Percentiles rank a stretch among this genome's conserved stretches.
Evolutionary conservation across 2,888 invertebrate genomes (phyloP).

Genomic region (Keiferia lycopersicella): DNA sequence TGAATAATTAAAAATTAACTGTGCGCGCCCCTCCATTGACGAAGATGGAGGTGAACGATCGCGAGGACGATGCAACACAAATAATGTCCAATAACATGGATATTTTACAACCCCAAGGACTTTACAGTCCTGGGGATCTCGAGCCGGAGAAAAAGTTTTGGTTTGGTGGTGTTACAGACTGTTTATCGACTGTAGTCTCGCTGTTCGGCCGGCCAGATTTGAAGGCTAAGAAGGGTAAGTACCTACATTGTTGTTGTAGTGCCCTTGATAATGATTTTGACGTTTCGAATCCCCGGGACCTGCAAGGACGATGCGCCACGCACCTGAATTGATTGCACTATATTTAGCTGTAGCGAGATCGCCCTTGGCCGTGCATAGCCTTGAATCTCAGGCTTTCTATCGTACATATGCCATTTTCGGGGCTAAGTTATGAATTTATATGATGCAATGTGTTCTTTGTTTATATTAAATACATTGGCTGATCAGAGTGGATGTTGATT

Average conservation of each 20-base stretch:
- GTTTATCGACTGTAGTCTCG: slow-evolving; percentile 93
- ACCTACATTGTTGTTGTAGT: neutral
- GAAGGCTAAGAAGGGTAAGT: slow-evolving; percentile 83
- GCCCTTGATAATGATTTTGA: slow-evolving; percentile 5
- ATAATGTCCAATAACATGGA: slow-evolving; percentile 31
- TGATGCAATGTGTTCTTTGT: no score
- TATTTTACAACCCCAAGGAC: slow-evolving; percentile 35
- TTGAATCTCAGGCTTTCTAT: neutral
- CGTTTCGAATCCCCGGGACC: slow-evolving; percentile 2
- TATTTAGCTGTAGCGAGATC: neutral
- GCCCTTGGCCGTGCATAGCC: neutral
- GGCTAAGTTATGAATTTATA: no score
- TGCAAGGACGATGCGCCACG: slow-evolving; percentile 46
- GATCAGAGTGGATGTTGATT: no score
- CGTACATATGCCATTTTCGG: no score
- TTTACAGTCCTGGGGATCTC: slow-evolving; percentile 33
- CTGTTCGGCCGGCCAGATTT: slow-evolving; percentile 90
- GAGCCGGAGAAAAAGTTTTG: slow-evolving; percentile 80
- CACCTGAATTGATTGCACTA: slow-evolving; percentile 16
- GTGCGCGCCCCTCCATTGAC: neutral
- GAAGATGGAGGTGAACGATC: slow-evolving; percentile 28
- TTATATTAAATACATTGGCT: no score
- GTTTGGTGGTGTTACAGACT: slow-evolving; percentile 93
- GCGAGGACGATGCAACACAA: slow-evolving; percentile 36
- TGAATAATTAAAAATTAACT: neutral